phyloP scores from a whole-genome alignment of 2,888 invertebrate species.

The Ametastegia equiseti region DNA sequence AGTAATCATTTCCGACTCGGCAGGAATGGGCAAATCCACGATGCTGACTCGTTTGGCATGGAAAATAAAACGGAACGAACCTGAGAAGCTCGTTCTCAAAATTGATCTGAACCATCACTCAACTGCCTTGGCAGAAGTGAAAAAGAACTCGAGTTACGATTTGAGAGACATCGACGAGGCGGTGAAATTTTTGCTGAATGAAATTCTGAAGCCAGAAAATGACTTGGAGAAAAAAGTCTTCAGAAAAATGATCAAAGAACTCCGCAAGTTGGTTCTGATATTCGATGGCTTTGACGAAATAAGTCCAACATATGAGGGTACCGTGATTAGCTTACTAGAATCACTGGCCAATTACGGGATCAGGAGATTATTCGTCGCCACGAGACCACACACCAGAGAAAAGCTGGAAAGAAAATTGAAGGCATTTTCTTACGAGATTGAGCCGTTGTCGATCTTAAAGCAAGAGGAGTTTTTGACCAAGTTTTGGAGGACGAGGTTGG shows the following conservation, averaged over 20 bases:
- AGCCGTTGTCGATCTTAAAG: neutral
- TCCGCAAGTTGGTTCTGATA: neutral
- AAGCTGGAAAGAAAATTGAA: neutral
- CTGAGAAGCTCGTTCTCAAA: neutral
- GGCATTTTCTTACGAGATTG: neutral
- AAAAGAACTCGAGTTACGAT: neutral
- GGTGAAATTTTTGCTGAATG: neutral
- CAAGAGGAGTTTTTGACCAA: neutral
- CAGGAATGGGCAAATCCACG: neutral
- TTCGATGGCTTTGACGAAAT: constrained; percentile 16
- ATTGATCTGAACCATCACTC: neutral
- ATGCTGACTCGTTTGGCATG: neutral
- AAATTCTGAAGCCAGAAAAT: neutral
- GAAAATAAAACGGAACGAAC: neutral
- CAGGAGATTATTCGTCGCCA: neutral
- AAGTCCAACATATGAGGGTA: neutral
- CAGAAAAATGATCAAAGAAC: neutral
- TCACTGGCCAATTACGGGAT: neutral
- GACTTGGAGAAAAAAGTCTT: no score
- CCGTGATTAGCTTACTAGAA: neutral
- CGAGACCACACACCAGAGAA: neutral
- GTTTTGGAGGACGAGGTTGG: neutral
- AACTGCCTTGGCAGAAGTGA: neutral
- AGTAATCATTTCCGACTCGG: neutral
- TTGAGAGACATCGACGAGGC: neutral